Conservation (phyloP, 2,888 invertebrate genomes). For the Hirtodrosophila duncani region DNA sequence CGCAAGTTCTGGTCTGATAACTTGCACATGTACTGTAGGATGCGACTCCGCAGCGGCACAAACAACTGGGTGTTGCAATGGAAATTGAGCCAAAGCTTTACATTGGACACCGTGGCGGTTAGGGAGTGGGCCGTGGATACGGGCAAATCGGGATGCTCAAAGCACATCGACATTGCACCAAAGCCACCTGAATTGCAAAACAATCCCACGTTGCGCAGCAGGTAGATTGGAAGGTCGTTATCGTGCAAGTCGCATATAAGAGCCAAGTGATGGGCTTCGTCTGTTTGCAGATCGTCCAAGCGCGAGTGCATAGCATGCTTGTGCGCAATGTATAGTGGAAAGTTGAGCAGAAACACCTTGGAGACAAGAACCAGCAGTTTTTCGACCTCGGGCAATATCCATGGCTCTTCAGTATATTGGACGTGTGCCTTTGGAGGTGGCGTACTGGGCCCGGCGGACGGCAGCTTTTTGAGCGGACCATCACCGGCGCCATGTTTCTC, state of each 20-base stretch:
- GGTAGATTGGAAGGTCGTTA: constrained; percentile 93
- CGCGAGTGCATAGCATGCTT: constrained; percentile 90
- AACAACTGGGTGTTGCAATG: constrained; percentile 92
- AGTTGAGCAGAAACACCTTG: constrained; percentile 92
- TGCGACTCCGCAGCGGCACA: constrained; percentile 91
- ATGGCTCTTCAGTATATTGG: constrained; percentile 79
- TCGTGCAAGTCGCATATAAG: constrained; percentile 93
- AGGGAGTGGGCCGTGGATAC: constrained; percentile 94
- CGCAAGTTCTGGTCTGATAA: constrained; percentile 94
- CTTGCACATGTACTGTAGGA: constrained; percentile 95
- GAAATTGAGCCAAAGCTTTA: constrained; percentile 95
- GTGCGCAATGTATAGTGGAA: constrained; percentile 92
- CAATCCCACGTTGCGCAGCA: constrained; percentile 93
- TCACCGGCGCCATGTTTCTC: constrained; percentile 50
- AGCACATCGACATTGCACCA: constrained; percentile 90
- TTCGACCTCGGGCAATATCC: constrained; percentile 91
- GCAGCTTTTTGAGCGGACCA: constrained; percentile 41
- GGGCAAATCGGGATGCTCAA: constrained; percentile 89
- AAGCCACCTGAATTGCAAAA: constrained; percentile 95
- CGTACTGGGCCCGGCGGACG: constrained; percentile 33
- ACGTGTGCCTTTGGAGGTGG: constrained; percentile 45
- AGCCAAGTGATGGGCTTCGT: constrained; percentile 83
- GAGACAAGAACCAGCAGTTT: constrained; percentile 92
- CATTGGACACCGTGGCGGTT: constrained; percentile 93
- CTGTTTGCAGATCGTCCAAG: constrained; percentile 89